Evolutionary conservation across 1,140 invertebrate genomes (phyloP).

Genomic region (Leptopilina clavipes): DNA sequence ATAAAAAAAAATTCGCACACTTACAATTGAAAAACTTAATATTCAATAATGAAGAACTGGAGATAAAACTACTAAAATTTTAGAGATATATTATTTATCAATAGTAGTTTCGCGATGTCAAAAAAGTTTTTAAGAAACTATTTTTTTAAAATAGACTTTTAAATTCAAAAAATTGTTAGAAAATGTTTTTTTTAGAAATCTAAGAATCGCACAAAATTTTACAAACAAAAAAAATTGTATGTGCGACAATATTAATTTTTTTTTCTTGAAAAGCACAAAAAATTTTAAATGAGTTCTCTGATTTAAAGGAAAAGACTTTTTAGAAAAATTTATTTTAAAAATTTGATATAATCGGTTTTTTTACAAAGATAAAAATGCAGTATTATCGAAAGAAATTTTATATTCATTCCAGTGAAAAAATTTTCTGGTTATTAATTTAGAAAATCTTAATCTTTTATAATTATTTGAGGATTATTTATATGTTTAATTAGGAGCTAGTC

Average conservation of each 20-base stretch:
- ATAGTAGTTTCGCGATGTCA: not conserved
- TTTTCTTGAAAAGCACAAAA: not conserved
- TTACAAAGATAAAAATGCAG: not conserved
- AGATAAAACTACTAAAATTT: not conserved
- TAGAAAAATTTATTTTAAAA: not conserved
- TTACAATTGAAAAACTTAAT: too few species aligned
- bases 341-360: not conserved
- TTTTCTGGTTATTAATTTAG: not conserved
- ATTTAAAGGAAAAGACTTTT: not conserved
- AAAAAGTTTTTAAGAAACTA: not conserved
- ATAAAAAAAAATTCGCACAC: too few species aligned
- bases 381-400: slow-evolving; percentile 25
- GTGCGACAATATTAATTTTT: not conserved
- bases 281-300: not conserved
- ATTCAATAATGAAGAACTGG: too few species aligned
- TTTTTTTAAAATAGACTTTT: not conserved
- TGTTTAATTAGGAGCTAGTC: slow-evolving; percentile 17
- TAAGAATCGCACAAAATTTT: slow-evolving; percentile 12
- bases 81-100: not conserved
- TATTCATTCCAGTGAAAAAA: slow-evolving; percentile 41
- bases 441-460: not conserved
- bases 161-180: too few species aligned
- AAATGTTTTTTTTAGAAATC: not conserved
- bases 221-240: not conserved
- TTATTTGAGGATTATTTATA: not conserved